A percentile compares a stretch with the other conserved stretches of the same genome.
phyloP scores from a whole-genome alignment of 2,888 invertebrate species.

The Hypena proboscidalis region DNA sequence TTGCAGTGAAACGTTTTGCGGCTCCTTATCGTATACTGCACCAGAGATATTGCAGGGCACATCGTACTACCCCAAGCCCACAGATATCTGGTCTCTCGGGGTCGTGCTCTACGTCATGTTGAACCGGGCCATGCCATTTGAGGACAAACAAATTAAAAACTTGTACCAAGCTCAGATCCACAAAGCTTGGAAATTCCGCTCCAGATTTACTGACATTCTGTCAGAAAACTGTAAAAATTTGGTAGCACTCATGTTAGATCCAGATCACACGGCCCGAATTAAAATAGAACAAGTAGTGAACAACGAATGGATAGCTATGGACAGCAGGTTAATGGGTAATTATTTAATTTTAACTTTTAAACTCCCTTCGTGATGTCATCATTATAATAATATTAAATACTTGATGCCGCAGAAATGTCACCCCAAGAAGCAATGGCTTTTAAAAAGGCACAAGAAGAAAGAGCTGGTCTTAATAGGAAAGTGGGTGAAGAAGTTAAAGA shows the following conservation, averaged over 20 bases:
- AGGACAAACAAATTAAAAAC: constrained; percentile 89
- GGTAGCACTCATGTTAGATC: constrained; percentile 88
- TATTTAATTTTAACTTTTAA: background rate
- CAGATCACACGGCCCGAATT: constrained; percentile 85
- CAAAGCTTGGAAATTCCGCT: constrained; percentile 88
- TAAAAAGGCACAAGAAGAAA: constrained; percentile 73
- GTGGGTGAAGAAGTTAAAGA: constrained; percentile 45
- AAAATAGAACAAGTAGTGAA: constrained; percentile 85
- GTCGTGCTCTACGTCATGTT: constrained; percentile 93
- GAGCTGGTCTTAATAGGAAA: constrained; percentile 49
- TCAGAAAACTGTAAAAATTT: constrained; percentile 87
- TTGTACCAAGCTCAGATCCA: constrained; percentile 87
- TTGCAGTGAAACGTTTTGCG: constrained; percentile 93
- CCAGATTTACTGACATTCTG: constrained; percentile 84
- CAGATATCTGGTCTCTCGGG: constrained; percentile 93
- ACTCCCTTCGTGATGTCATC: too few relatives aligned
- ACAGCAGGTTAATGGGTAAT: constrained; percentile 80
- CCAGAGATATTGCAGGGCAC: constrained; percentile 93
- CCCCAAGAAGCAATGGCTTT: constrained; percentile 70
- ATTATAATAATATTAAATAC: too few relatives aligned
- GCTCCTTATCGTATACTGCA: constrained; percentile 94
- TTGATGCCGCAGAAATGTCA: constrained; percentile 66
- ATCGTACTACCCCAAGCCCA: constrained; percentile 89
- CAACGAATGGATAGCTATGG: constrained; percentile 88
- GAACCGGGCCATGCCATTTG: constrained; percentile 94